Base-by-base conservation (phyloP, 2,113 vertebrate species). In the Neodontobutis hainanensis region DNA sequence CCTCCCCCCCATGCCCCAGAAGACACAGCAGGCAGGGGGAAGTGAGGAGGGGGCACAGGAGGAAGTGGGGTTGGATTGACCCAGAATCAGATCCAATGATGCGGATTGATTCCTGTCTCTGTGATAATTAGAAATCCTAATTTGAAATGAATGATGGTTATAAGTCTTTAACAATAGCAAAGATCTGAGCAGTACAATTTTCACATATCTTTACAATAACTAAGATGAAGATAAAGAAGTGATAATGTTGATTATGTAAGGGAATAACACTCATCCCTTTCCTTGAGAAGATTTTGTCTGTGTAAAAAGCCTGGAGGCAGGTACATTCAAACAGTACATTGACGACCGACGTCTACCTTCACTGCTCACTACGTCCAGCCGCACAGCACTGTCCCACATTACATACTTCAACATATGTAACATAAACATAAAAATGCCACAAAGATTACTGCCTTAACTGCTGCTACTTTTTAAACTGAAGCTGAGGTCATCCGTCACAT, bases 31-130 rank as follows among this genome's bases (percentile, higher is more conserved):
- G 82, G 81, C 35, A 4, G 44, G 12, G 58, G 67, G 46, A 11
- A 27, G 68, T 53, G n/a, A 36, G 61, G 50, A 58, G 65, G 64
- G 61, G 68, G 8, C 40, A 6, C 11, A 8, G 51, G 69, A 78
- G 70, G 81, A 84, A 68, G 46, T 68, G 72, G 85, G 78, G 66
- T 69, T 66, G 51, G 85, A 84, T 78, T 89, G 88, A 91, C 88
- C 88, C 81, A 91, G 88, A 90, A 91, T 90, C 75, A 4, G 62
- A 69, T 86, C 80, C 38, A 46, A 53, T 82, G 80, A 81, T 85
- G 85, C 77, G 14, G 44, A 85, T 52, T 73, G 85, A 87, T 82
- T 27, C 19, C 19, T 86, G 84, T 36, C 77, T 58, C 45, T 61
- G 59, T 68, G 75, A 83, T 79, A 77, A 52, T 74, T 68, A 72